Percentiles rank a stretch among this genome's conserved stretches.
These are phyloP conservation scores for Nysson spinosus DNA, from an alignment of 2,888 invertebrate genomes.

Conservation along the genomic window DNA sequence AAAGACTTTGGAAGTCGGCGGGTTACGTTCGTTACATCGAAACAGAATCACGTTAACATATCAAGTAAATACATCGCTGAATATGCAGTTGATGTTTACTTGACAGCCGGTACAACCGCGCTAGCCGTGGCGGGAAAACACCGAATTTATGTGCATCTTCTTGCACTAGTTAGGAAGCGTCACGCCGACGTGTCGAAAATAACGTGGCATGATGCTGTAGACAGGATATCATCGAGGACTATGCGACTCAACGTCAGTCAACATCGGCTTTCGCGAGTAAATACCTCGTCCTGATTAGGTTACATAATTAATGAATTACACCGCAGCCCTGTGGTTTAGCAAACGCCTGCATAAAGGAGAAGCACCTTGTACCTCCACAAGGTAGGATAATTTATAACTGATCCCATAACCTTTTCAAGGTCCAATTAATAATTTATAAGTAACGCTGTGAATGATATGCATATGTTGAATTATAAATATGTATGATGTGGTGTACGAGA, in stretches of 20 bases:
- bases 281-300: slow-evolving; percentile 35
- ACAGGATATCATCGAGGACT: slow-evolving; percentile 4
- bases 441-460: background rate
- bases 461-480: too few relatives aligned
- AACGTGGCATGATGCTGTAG: slow-evolving; percentile 4
- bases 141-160: slow-evolving; percentile 16
- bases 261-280: slow-evolving; percentile 19
- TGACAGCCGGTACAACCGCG: slow-evolving; percentile 39
- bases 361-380: slow-evolving; percentile 5
- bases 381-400: slow-evolving; percentile 23
- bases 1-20: too few relatives aligned
- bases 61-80: background rate
- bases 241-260: background rate
- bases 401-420: background rate
- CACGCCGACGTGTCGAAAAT: slow-evolving; percentile 17
- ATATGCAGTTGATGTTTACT: slow-evolving; percentile 43
- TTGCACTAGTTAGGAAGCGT: slow-evolving; percentile 19
- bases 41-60: too few relatives aligned
- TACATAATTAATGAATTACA: slow-evolving; percentile 59
- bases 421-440: background rate
- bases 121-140: slow-evolving; percentile 38
- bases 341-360: slow-evolving; percentile 60
- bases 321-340: slow-evolving; percentile 56
- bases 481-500: too few relatives aligned
- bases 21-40: too few relatives aligned